phyloP scores from a whole-genome alignment of 2,797 vertebrate genomes.

The Mormyrops attenuatus region DNA sequence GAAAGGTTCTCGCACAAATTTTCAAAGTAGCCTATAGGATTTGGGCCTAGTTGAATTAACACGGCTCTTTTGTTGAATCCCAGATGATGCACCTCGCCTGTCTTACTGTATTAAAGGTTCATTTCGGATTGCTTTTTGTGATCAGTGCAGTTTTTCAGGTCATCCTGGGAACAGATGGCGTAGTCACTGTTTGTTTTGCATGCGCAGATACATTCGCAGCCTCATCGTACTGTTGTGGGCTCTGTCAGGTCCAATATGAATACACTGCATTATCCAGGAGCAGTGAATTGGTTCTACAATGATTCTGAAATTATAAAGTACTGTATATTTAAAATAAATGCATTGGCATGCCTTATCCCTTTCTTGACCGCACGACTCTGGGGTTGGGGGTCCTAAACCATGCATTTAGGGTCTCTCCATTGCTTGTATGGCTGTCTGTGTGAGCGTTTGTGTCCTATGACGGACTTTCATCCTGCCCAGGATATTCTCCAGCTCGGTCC shows the following conservation, averaged over 20 bases:
- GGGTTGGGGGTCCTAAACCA: background rate
- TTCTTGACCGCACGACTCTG: background rate
- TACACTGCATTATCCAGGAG: background rate
- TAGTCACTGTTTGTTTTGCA: background rate
- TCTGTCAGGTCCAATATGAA: background rate
- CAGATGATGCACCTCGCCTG: background rate
- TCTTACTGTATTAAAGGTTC: background rate
- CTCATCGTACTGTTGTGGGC: background rate
- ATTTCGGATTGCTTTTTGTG: background rate
- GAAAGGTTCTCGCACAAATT: background rate
- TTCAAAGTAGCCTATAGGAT: background rate
- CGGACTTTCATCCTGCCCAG: background rate
- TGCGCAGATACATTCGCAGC: too few species aligned
- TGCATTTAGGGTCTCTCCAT: background rate
- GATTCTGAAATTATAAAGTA: background rate
- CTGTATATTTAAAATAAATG: background rate
- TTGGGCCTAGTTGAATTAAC: background rate
- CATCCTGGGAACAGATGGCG: background rate
- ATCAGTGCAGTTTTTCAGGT: background rate
- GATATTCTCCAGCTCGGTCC: background rate
- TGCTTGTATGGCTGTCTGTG: background rate
- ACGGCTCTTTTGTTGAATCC: background rate
- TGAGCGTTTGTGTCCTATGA: background rate
- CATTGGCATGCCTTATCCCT: background rate
- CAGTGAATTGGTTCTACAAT: background rate